Evolutionary conservation across 1,140 invertebrate genomes (phyloP).

Genomic region (Apis dorsata): DNA sequence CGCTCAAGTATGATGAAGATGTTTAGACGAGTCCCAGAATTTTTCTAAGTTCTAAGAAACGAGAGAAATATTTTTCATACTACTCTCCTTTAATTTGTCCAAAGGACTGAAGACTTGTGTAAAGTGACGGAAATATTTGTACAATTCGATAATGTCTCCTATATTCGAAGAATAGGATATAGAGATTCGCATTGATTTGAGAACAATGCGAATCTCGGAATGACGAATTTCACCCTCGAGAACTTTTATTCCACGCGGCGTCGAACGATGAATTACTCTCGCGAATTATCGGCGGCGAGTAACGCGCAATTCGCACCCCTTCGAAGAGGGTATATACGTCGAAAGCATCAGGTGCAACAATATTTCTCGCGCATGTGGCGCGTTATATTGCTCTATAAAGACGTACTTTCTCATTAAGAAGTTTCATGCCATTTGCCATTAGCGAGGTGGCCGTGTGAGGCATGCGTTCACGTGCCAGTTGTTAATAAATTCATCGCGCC

Average conservation of each 20-base stretch:
- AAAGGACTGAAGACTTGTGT: no score
- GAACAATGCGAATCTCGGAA: no score
- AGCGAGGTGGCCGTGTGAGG: constrained; percentile 29
- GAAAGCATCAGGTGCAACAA: constrained; percentile 55
- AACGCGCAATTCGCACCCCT: constrained; percentile 21
- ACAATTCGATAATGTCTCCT: no score
- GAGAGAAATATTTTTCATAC: no score
- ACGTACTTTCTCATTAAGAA: constrained; percentile 67
- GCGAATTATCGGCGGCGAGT: constrained; percentile 44
- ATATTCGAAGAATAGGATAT: no score
- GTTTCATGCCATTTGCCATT: constrained; percentile 63
- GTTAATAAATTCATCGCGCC: constrained; percentile 59
- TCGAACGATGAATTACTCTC: constrained; percentile 28
- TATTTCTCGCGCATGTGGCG: constrained; percentile 61
- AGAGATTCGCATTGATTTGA: no score
- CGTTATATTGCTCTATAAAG: constrained; percentile 63
- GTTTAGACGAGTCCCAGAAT: no score
- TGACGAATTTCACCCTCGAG: no score
- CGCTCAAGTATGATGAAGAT: no score
- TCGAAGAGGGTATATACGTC: constrained; percentile 33
- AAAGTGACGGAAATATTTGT: no score
- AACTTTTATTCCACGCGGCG: constrained; percentile 31
- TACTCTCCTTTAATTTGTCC: no score
- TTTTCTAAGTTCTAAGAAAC: no score
- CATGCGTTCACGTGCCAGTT: constrained; percentile 48